Percentiles rank a stretch among this genome's conserved stretches.
Conservation (phyloP, 2,797 vertebrate genomes). For the Trematomus bernacchii region DNA sequence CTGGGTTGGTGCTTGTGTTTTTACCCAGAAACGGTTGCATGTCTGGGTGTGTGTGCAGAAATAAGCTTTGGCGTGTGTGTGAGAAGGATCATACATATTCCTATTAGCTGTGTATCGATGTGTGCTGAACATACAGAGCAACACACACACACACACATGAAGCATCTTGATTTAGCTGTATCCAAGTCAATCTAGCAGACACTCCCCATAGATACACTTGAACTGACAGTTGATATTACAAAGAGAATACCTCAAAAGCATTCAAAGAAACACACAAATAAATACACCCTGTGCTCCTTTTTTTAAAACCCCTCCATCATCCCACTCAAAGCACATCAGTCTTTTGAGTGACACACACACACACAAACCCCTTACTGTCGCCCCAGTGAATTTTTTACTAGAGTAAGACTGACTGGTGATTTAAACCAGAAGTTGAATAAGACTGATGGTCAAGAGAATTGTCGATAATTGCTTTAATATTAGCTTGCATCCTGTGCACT, state of each 20-base stretch:
- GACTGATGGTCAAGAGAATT: background rate
- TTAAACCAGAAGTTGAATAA: background rate
- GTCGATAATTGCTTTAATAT: background rate
- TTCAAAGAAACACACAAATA: slow-evolving; percentile 24
- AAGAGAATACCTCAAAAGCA: slow-evolving; percentile 44
- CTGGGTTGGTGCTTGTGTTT: slow-evolving; percentile 21
- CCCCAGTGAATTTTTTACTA: background rate
- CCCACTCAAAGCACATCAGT: slow-evolving; percentile 25
- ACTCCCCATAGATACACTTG: slow-evolving; percentile 32
- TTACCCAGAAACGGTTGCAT: slow-evolving; percentile 8
- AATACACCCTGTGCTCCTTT: slow-evolving; percentile 16
- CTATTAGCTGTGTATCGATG: slow-evolving; percentile 49
- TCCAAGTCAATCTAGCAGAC: slow-evolving; percentile 25
- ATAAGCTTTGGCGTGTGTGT: slow-evolving; percentile 18
- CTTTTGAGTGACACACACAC: slow-evolving; percentile 30
- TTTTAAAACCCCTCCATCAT: slow-evolving; percentile 12
- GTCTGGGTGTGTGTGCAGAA: slow-evolving; percentile 5
- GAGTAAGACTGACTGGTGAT: too few relatives aligned
- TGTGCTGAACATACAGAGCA: slow-evolving; percentile 46
- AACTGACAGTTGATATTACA: slow-evolving; percentile 62
- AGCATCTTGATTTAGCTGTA: slow-evolving; percentile 31
- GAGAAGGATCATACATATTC: slow-evolving; percentile 66
- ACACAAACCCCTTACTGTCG: slow-evolving; percentile 23
- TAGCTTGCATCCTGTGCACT: background rate
- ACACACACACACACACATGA: slow-evolving; percentile 7